Conservation (phyloP, 2,888 invertebrate species). For the Minunthozetes semirufus region DNA sequence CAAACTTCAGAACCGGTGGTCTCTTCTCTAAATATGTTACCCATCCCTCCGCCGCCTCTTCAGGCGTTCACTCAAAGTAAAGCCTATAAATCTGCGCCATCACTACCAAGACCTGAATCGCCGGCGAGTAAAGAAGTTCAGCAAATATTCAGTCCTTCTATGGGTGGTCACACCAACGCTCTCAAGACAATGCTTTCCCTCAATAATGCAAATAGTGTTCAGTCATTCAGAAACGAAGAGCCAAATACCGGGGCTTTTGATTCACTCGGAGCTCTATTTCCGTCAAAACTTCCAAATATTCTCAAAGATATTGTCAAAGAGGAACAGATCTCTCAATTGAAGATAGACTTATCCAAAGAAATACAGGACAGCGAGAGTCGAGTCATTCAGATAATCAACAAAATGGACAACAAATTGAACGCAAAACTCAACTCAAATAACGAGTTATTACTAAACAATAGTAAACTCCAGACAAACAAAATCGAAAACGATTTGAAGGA, state of each 20-base stretch:
- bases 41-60: background rate
- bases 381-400: background rate
- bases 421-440: constrained; percentile 8
- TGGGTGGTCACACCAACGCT: background rate
- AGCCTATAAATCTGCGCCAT: background rate
- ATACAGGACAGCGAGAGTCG: constrained; percentile 11
- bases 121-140: constrained; percentile 18
- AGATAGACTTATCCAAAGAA: background rate
- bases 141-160: background rate
- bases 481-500: constrained; percentile 16
- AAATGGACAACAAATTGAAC: constrained; percentile 1
- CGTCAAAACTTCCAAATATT: background rate
- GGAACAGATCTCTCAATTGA: background rate
- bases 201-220: background rate
- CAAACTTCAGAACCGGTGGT: background rate
- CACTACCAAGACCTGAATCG: background rate
- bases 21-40: background rate
- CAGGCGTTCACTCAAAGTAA: background rate
- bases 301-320: constrained; percentile 3
- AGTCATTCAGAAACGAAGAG: background rate
- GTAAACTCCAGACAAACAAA: constrained; percentile 17
- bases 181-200: constrained; percentile 5
- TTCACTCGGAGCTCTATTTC: background rate
- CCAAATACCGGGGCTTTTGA: background rate
- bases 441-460: background rate